These are phyloP conservation scores for Ceraclea dissimilis DNA, from an alignment of 2,888 invertebrate genomes.

Conservation along the genomic window DNA sequence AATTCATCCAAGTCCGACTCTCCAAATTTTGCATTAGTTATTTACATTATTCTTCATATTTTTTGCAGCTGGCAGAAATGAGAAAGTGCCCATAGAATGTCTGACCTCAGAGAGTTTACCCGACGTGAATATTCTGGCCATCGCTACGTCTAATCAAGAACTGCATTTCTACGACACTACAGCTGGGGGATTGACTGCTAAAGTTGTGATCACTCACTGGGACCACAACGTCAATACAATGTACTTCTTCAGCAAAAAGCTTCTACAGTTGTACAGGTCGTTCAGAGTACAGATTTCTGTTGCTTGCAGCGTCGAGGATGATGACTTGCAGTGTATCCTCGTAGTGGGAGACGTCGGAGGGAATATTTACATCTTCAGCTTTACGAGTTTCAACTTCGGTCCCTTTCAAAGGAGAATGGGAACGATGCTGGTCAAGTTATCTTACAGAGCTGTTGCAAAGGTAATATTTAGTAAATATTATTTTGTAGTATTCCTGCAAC, in stretches of 20 bases:
- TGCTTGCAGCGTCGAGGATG: neutral
- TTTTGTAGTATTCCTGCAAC: too few species aligned
- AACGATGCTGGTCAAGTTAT: constrained; percentile 37
- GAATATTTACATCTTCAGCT: constrained; percentile 55
- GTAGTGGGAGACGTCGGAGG: constrained; percentile 71
- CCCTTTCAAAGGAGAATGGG: constrained; percentile 65
- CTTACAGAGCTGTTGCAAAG: constrained; percentile 4
- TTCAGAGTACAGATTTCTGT: neutral
- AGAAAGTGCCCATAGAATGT: constrained; percentile 57
- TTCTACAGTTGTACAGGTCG: constrained; percentile 39
- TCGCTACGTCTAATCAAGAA: constrained; percentile 70
- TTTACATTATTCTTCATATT: neutral
- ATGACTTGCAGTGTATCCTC: constrained; percentile 40
- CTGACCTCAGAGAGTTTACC: constrained; percentile 68
- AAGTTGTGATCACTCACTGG: constrained; percentile 62
- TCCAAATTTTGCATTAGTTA: too few species aligned
- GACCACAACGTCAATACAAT: constrained; percentile 49
- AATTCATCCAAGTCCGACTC: too few species aligned
- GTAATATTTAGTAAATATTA: neutral
- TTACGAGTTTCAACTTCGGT: constrained; percentile 54
- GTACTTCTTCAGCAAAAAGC: constrained; percentile 52
- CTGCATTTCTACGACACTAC: constrained; percentile 74
- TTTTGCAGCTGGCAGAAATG: constrained; percentile 7
- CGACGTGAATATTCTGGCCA: constrained; percentile 69
- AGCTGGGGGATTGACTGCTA: constrained; percentile 63